Conservation (phyloP, 2,113 vertebrate genomes). For the Heptranchias perlo region DNA sequence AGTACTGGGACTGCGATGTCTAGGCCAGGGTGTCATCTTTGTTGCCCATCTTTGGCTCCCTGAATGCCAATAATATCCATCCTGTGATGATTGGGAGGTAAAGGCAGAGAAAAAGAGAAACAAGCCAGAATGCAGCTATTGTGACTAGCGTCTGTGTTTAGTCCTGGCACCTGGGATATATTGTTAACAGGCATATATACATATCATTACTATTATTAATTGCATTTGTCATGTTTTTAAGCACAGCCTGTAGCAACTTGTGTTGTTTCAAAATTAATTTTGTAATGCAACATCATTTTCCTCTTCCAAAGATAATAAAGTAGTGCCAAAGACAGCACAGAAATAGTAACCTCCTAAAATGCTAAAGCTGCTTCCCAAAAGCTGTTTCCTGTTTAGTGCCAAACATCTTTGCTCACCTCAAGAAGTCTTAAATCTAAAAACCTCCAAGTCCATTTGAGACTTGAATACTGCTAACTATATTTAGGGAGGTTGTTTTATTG, state of each 20-base stretch:
- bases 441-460: neutral
- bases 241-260: neutral
- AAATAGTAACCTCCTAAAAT: neutral
- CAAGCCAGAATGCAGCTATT: neutral
- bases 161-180: neutral
- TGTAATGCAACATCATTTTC: neutral
- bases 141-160: neutral
- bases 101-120: neutral
- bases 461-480: neutral
- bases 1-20: neutral
- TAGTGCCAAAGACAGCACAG: neutral
- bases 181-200: neutral
- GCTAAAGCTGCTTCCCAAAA: neutral
- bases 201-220: neutral
- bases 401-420: neutral
- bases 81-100: neutral
- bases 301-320: neutral
- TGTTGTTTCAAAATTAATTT: neutral
- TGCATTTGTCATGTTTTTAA: neutral
- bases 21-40: neutral
- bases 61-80: neutral
- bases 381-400: neutral
- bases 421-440: neutral
- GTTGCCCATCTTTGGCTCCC: neutral
- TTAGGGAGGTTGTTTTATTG: neutral